Conservation (phyloP, 2,113 vertebrate genomes). For the Thermophis baileyi region DNA sequence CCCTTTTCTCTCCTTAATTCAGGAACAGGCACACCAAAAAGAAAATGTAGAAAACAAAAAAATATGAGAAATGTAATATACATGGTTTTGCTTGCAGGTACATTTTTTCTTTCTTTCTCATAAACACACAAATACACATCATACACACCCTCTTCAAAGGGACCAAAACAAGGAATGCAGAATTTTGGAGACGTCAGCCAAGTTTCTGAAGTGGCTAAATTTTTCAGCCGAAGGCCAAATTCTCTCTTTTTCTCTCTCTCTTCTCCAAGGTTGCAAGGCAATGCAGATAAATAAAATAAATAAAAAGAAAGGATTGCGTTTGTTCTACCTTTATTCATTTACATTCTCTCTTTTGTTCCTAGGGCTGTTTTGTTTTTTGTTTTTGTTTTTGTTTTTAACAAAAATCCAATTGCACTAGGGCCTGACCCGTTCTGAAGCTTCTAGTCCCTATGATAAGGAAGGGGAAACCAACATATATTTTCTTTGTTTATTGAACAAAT, state of each 20-base stretch:
- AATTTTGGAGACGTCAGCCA: not conserved
- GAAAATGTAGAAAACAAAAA: not conserved
- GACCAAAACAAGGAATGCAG: not conserved
- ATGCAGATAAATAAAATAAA: not conserved
- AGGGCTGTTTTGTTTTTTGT: not conserved
- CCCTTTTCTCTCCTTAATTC: not conserved
- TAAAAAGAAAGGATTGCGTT: not conserved
- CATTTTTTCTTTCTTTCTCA: not conserved
- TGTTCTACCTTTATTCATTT: not conserved
- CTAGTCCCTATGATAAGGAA: not conserved
- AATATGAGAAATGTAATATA: not conserved
- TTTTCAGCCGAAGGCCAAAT: not conserved
- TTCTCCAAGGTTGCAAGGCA: not conserved
- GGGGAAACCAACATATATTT: not conserved
- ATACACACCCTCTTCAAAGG: not conserved
- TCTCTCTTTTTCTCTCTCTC: too few relatives aligned
- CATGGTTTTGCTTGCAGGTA: not conserved
- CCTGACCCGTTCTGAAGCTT: not conserved
- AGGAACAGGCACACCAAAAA: not conserved
- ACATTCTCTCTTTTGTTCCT: not conserved
- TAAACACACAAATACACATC: not conserved
- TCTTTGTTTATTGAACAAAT: too few relatives aligned
- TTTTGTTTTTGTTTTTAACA: not conserved
- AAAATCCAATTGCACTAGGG: not conserved
- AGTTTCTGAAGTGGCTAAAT: not conserved